Conservation (phyloP, 2,888 invertebrate genomes). For the Linnaemya tessellans region DNA sequence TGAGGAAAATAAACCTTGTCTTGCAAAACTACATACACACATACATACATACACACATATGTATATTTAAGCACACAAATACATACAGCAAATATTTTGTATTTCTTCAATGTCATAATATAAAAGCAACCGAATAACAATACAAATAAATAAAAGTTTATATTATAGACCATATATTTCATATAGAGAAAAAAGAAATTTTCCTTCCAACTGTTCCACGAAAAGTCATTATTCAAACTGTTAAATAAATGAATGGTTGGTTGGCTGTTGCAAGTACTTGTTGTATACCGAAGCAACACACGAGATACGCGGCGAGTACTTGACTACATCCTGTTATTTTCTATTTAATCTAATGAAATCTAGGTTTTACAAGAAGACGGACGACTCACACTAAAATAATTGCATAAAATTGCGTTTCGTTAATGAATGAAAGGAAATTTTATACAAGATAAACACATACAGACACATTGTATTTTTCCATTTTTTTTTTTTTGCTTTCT, state of each 20-base stretch:
- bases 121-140: slow-evolving; percentile 19
- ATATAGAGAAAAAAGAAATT: background rate
- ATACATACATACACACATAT: too few species aligned
- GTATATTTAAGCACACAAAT: background rate
- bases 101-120: slow-evolving; percentile 57
- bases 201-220: background rate
- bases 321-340: slow-evolving; percentile 48
- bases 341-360: slow-evolving; percentile 34
- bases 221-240: slow-evolving; percentile 1
- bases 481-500: background rate
- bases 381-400: background rate
- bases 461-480: background rate
- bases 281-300: background rate
- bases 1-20: background rate
- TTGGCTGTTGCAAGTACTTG: background rate
- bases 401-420: slow-evolving; percentile 27
- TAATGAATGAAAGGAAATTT: slow-evolving; percentile 19
- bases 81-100: slow-evolving; percentile 6
- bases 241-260: background rate
- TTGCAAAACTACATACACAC: background rate
- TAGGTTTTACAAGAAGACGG: background rate
- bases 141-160: background rate
- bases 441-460: background rate
- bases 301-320: slow-evolving; percentile 14
- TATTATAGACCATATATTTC: slow-evolving; percentile 14